Conservation (phyloP, 2,888 invertebrate genomes). For the Agrilus mali region DNA sequence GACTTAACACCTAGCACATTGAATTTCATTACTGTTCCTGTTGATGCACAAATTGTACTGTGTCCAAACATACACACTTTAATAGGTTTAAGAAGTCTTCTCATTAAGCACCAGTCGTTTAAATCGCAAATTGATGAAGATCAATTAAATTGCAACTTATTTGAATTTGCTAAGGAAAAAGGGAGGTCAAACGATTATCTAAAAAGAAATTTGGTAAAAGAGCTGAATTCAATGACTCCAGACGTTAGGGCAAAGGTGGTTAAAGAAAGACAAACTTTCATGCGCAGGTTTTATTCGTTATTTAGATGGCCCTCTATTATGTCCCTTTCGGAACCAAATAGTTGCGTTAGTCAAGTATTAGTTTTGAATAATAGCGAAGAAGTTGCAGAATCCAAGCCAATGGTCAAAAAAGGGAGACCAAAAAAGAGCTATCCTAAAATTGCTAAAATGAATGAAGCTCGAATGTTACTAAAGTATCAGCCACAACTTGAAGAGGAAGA, state of each 20-base stretch:
- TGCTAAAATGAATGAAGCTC: slow-evolving; percentile 9
- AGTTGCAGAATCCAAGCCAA: not conserved
- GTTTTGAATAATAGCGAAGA: not conserved
- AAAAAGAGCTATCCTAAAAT: slow-evolving; percentile 8
- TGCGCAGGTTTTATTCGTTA: slow-evolving; percentile 7
- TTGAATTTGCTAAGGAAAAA: not conserved
- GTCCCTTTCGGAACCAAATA: slow-evolving; percentile 3
- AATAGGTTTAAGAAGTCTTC: slow-evolving; percentile 16
- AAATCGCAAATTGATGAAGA: slow-evolving; percentile 8
- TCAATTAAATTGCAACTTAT: not conserved
- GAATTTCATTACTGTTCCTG: not conserved
- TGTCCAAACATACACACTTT: slow-evolving; percentile 18
- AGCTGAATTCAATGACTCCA: slow-evolving; percentile 4
- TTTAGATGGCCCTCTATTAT: slow-evolving; percentile 15
- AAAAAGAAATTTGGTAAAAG: no score
- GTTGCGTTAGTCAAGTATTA: slow-evolving; percentile 3
- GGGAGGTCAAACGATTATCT: not conserved
- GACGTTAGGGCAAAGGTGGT: not conserved
- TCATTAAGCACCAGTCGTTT: slow-evolving; percentile 14
- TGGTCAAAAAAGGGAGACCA: slow-evolving; percentile 8
- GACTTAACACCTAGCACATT: not conserved
- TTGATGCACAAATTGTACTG: slow-evolving; percentile 3
- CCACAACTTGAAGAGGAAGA: no score
- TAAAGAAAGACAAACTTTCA: slow-evolving; percentile 6
- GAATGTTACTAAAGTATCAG: not conserved